Base-by-base conservation (phyloP, 2,888 invertebrate genomes). In the Dione juno region DNA sequence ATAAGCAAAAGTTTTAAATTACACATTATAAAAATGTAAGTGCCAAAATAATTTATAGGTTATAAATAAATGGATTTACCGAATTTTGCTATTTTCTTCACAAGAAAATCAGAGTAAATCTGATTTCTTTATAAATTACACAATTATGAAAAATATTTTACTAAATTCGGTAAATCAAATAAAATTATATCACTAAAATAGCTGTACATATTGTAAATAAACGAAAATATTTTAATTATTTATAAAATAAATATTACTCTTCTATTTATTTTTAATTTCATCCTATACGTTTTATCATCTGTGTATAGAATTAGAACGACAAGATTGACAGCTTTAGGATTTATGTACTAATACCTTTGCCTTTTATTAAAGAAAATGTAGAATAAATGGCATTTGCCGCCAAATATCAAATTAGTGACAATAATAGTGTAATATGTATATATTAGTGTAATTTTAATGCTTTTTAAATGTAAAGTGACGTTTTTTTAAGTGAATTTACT, bases 351-450 rank as follows among this genome's bases (percentile, higher is more conserved):
- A 19, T 37, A 48, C 14, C 11, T 48, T 64, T 52, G 14, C 14
- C 0, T n/a, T 52, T 37, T 19, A n/a, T 37, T 28, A n/a, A 9
- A 10, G 48, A 45, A 48, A 50, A 40, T 50, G 37, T 37, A 64
- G 40, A 37, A 37, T 37, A 52, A 64, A 64, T 21, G 64, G 45
- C 48, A 37, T 48, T 48, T 45, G 63, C 35, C 45, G 68, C 72
- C 76, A 71, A 76, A 77, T 77, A 77, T 77, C 77, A 77, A 76
- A 45, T 72, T 75, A 77, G 76, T 74, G 77, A 77, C 77, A 77
- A 77, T 77, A 77, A 77, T 77, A 77, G 78, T 66, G 45, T 61
- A 45, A 69, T 64, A 57, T 64, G 37, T 69, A 63, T 69, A 43
- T 61, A 28, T 45, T 57, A 57, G 57, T 37, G 37, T 57, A 57